Evolutionary conservation across 2,888 invertebrate genomes (phyloP), one percentile per base, ranked within the genome.

Genomic region (Lycia hirtaria): DNA sequence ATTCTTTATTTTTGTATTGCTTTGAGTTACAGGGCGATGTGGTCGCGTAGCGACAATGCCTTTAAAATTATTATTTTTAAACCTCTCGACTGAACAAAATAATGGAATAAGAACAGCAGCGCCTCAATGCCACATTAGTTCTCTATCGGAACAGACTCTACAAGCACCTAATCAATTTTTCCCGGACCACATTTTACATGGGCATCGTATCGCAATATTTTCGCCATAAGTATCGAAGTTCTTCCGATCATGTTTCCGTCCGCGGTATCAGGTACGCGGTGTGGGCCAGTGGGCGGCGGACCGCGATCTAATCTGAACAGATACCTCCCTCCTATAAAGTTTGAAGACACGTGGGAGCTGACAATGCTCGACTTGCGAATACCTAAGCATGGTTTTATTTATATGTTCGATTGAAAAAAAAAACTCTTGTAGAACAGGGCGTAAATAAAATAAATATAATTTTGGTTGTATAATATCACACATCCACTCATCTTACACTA

Each of bases 251-350:
- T 67, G 67, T 67, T 63, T 26, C 55, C 59, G 58, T 66, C 64
- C 30, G 19, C 38, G 56, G 43, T 67, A 62, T 60, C 63, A 44
- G 60, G 54, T 41, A 51, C 24, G 43, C 62, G 60, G 65, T 65
- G 76, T 73, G 69, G 75, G 71, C 68, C 71, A 67, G 87, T 86
- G 86, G 86, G 88, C 84, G 88, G 70, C 76, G 78, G 76, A 80
- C 72, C 69, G 72, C 78, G 57, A 72, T 81, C 83, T 85, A 84
- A 87, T 87, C 87, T 86, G 66, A 48, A 19, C 62, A 77, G 87
- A 88, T 87, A 88, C 71, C 67, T 60, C 60, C 59, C 64, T 66
- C 75, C 72, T 78, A 82, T 87, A 87, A 88, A 87, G 76, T 78
- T 77, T 56, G 51, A 56, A 68, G 69, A 66, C 76, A 73, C 71